Evolutionary conservation across 2,113 vertebrate species (phyloP).

Genomic region (Podarcis cretensis): DNA sequence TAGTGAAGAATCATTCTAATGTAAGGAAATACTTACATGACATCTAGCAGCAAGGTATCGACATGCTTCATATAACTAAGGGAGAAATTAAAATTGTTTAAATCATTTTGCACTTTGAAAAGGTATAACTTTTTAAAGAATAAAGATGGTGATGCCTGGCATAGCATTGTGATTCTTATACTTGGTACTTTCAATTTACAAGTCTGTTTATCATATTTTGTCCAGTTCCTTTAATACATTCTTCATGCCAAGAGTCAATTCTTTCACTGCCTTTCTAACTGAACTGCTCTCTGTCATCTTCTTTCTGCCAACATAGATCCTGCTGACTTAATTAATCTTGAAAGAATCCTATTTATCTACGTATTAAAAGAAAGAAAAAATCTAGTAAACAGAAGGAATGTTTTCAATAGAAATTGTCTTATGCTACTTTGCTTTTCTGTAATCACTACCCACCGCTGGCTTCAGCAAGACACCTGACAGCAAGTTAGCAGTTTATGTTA

Average conservation of each 20-base stretch:
- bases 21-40: slow-evolving; percentile 86
- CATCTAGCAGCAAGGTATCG: slow-evolving; percentile 97
- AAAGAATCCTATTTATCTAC: not conserved
- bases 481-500: not conserved
- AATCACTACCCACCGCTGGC: not conserved
- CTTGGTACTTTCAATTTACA: not conserved
- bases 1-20: slow-evolving; percentile 6
- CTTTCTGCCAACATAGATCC: not conserved
- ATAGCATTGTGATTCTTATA: not conserved
- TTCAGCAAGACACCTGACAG: not conserved
- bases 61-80: slow-evolving; percentile 92
- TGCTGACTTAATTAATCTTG: not conserved
- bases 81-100: slow-evolving; percentile 48
- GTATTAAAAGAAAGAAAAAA: not conserved
- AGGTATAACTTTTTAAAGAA: not conserved
- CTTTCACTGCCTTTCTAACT: not conserved
- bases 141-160: not conserved
- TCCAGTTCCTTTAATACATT: not conserved
- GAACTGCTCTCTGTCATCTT: not conserved
- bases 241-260: not conserved
- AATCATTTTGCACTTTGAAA: not conserved
- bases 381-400: not conserved
- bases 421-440: not conserved
- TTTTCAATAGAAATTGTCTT: not conserved
- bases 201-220: not conserved